Conservation (phyloP, 1,140 invertebrate species). For the Ceratosolen fusciceps region DNA sequence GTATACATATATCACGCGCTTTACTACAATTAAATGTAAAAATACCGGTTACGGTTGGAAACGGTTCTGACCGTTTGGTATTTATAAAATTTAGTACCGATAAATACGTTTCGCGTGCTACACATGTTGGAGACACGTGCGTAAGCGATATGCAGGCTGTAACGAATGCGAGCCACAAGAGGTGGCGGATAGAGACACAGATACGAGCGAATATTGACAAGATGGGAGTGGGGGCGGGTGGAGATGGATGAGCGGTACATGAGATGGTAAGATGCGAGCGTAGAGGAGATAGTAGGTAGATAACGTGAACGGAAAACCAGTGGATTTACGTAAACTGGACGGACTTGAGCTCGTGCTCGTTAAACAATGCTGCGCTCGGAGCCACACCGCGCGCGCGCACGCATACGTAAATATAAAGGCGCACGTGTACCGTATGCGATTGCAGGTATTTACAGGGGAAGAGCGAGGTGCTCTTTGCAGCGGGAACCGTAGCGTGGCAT, state of each 20-base stretch:
- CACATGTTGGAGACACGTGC: slow-evolving; percentile 20
- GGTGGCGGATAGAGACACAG: not conserved
- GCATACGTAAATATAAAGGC: not conserved
- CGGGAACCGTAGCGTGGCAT: too few species aligned
- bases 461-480: not conserved
- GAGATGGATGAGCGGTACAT: not conserved
- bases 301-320: not conserved
- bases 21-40: too few species aligned
- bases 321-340: not conserved
- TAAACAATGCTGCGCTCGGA: not conserved
- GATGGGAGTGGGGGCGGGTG: not conserved
- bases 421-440: not conserved
- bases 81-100: too few species aligned
- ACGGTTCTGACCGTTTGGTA: too few species aligned
- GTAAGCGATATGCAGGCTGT: not conserved
- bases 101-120: not conserved
- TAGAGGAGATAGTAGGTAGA: not conserved
- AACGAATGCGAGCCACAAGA: not conserved
- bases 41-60: too few species aligned
- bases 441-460: not conserved
- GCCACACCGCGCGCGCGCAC: not conserved
- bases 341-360: not conserved
- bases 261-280: not conserved
- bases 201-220: slow-evolving; percentile 13
- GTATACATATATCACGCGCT: too few species aligned